Evolutionary conservation across 1,140 invertebrate genomes (phyloP).

Genomic region (Listronotus oregonensis): DNA sequence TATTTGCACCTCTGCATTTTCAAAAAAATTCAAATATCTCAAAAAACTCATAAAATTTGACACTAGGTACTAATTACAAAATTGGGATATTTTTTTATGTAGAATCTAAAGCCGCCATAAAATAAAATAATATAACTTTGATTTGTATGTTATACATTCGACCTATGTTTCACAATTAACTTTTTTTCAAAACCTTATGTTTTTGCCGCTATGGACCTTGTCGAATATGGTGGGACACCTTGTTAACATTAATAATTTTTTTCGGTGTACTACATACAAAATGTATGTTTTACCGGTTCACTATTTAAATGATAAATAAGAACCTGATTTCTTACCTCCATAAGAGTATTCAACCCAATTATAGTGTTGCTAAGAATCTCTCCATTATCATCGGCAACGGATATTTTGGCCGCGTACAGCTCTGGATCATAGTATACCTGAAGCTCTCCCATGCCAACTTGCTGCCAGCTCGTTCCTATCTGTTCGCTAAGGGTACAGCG

Average conservation of each 20-base stretch:
- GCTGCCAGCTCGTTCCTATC: conserved; percentile 39
- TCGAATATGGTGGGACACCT: too few relatives aligned
- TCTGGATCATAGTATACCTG: conserved; percentile 52
- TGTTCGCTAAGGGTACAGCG: conserved; percentile 47
- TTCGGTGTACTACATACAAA: background rate
- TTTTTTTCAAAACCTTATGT: too few relatives aligned
- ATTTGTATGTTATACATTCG: too few relatives aligned
- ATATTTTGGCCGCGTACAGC: conserved; percentile 46
- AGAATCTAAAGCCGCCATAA: too few relatives aligned
- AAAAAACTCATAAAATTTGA: too few relatives aligned
- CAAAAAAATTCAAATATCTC: too few relatives aligned
- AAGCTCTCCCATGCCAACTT: conserved; percentile 42
- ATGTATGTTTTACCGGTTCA: background rate
- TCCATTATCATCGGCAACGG: conserved; percentile 40
- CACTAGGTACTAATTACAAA: too few relatives aligned
- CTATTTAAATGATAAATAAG: background rate
- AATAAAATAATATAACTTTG: too few relatives aligned
- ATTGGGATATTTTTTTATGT: too few relatives aligned
- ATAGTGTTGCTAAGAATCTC: conserved; percentile 46
- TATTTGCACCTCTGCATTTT: too few relatives aligned
- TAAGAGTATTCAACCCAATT: conserved; percentile 48
- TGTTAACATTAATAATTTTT: background rate
- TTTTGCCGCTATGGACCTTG: too few relatives aligned
- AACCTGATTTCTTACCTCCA: conserved; percentile 44
- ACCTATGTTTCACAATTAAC: too few relatives aligned